Conservation (phyloP, 2,797 vertebrate genomes). For the Florisuga fusca region DNA sequence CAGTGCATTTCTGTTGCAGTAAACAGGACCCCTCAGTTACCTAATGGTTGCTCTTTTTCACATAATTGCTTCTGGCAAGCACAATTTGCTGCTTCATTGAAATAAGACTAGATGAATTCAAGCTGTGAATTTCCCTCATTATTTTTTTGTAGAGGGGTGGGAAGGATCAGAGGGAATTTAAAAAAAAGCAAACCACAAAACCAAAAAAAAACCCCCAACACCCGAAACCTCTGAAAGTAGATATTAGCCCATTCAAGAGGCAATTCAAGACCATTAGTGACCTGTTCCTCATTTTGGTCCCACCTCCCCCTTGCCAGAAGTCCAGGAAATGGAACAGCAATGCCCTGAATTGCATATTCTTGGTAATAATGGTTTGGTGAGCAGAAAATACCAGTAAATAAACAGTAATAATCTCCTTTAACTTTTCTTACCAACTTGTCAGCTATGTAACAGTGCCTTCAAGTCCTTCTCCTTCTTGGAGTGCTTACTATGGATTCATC, state of each 20-base stretch:
- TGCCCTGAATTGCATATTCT: neutral
- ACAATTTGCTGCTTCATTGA: neutral
- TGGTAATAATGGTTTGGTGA: neutral
- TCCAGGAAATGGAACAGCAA: neutral
- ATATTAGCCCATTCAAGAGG: neutral
- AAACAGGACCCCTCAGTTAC: neutral
- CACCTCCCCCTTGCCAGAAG: neutral
- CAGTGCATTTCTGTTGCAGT: neutral
- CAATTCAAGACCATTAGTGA: neutral
- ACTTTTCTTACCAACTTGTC: neutral
- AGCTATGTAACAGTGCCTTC: neutral
- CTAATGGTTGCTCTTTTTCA: neutral
- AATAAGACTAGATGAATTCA: neutral
- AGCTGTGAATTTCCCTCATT: neutral
- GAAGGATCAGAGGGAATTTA: neutral
- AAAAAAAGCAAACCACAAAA: neutral
- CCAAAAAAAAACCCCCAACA: neutral
- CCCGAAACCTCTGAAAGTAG: neutral
- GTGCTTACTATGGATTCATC: neutral
- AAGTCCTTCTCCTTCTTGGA: neutral
- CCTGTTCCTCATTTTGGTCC: accelerated
- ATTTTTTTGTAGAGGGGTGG: neutral
- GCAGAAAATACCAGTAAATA: neutral
- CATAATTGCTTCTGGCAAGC: neutral
- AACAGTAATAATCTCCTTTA: neutral